Base-by-base conservation (phyloP, 2,797 vertebrate species). In the Pogoniulus pusillus region DNA sequence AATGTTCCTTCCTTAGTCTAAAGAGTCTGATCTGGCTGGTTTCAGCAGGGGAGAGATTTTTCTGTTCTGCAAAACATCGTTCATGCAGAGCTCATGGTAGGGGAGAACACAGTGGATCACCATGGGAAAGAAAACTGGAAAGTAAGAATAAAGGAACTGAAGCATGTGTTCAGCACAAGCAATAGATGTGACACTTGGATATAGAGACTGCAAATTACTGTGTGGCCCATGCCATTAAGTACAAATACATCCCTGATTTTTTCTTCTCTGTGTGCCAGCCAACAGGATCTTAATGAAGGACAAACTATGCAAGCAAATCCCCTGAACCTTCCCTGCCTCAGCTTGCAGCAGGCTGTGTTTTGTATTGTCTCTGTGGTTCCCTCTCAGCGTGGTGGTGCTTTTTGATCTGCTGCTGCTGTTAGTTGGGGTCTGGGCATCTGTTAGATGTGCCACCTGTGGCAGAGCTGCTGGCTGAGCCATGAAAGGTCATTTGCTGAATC, bases 1-100 rank as follows among this genome's bases (percentile, higher is more conserved):
- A 86, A 58, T 0, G 2, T 37, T 66, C 23, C 68, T 89, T 82
- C 41, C 41, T 76, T 59, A 47, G 49, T 75, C 35, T 66, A 57
- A 75, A 60, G 27, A 63, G 59, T n/a, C 59, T 60, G 75, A 53
- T 80, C 59, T 68, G 59, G 66, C 71, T 68, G 77, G 22, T 34
- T 89, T 12, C 88, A 85, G 91, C 70, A 66, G 95, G 84, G 47
- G 32, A 87, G 20, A 41, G 59, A 8, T 86, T 92, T 70, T 84
- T 85, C 82, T 70, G 41, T 78, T 90, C 78, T 87, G 79, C 47
- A 73, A 30, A 82, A 73, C 64, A 62, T 87, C 77, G 23, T 84
- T 95, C 82, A 62, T 68, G 13, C 80, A 79, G 82, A 90, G 74
- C 41, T 93, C n/a, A 0, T 93, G 71, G 74, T 24, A 45, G 62